phyloP scores from a whole-genome alignment of 1,140 invertebrate species.

The Maniola jurtina region DNA sequence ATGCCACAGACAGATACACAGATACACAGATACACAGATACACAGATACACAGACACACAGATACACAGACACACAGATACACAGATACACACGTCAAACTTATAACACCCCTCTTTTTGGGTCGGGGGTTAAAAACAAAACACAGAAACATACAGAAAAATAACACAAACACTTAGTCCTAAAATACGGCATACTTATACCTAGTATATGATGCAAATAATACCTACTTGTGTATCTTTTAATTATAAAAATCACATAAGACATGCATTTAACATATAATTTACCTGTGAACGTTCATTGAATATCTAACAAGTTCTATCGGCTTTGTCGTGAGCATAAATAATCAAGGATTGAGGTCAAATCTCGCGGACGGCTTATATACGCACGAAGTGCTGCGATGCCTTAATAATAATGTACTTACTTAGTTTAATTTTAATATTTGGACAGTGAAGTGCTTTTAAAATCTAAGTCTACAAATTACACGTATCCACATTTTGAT shows the following conservation, averaged over 20 bases:
- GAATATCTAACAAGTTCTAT: constrained; percentile 51
- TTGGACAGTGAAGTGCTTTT: constrained; percentile 31
- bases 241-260: constrained; percentile 12
- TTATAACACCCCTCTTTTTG: too few species aligned
- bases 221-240: too few species aligned
- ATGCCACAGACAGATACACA: too few species aligned
- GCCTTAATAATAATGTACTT: constrained; percentile 41
- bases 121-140: too few species aligned
- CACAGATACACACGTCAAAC: too few species aligned
- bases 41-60: too few species aligned
- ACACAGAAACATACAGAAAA: too few species aligned
- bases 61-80: too few species aligned
- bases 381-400: constrained; percentile 50
- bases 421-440: constrained; percentile 59
- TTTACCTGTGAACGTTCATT: constrained; percentile 37
- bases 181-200: too few species aligned
- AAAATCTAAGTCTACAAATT: not conserved
- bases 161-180: too few species aligned
- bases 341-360: constrained; percentile 66
- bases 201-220: too few species aligned
- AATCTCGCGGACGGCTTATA: constrained; percentile 54
- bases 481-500: not conserved
- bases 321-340: constrained; percentile 55
- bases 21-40: too few species aligned
- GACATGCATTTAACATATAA: constrained; percentile 5